phyloP scores from a whole-genome alignment of 2,113 vertebrate genomes.

The Pipa parva region DNA sequence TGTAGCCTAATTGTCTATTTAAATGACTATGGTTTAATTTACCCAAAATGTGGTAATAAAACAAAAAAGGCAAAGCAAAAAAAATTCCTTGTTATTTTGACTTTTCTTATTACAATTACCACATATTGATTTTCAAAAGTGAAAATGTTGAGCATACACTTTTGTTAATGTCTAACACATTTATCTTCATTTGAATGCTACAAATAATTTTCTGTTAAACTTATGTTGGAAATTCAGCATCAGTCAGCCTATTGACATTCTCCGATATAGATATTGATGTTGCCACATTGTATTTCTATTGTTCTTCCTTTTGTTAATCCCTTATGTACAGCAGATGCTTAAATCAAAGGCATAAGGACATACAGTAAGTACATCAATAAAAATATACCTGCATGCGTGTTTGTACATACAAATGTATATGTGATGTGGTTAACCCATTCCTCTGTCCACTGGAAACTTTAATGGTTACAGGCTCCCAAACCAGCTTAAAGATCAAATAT shows the following conservation, averaged over 20 bases:
- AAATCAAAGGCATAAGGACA: not conserved
- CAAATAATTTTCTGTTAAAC: constrained; percentile 28
- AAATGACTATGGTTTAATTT: not conserved
- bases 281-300: constrained; percentile 9
- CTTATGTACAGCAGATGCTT: not conserved
- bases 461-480: no score
- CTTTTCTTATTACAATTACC: constrained; percentile 4
- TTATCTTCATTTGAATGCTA: constrained; percentile 29
- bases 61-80: no score
- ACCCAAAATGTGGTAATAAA: not conserved
- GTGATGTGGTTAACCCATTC: no score
- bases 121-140: constrained; percentile 14
- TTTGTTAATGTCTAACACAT: constrained; percentile 15
- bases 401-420: no score
- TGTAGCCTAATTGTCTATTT: not conserved
- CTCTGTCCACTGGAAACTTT: no score
- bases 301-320: constrained; percentile 12
- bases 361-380: not conserved
- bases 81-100: not conserved
- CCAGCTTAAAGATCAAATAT: no score
- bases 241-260: constrained; percentile 24
- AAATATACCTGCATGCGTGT: no score
- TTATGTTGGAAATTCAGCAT: constrained; percentile 28
- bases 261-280: constrained; percentile 15
- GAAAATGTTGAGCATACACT: constrained; percentile 13